A percentile compares a stretch with the other conserved stretches of the same genome.
Conservation (phyloP, 2,113 vertebrate species). For the Ceuthmochares aereus region DNA sequence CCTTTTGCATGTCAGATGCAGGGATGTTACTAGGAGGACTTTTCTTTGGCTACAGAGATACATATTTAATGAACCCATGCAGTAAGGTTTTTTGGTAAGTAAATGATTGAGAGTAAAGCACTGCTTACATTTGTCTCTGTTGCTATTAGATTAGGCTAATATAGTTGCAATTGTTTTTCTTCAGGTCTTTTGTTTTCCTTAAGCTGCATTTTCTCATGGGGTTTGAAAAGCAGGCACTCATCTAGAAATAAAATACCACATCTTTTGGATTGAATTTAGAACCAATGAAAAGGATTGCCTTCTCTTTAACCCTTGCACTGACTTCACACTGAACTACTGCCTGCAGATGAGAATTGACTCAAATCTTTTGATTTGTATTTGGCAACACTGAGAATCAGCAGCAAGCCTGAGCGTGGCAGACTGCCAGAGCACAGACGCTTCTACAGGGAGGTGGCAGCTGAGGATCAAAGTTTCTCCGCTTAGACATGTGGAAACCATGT, state of each 20-base stretch:
- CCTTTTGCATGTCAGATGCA: not conserved
- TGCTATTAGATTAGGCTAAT: not conserved
- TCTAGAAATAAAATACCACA: not conserved
- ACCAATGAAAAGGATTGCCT: not conserved
- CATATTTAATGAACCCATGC: not conserved
- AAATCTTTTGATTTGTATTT: not conserved
- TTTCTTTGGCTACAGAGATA: not conserved
- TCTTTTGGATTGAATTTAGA: not conserved
- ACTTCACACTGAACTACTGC: not conserved
- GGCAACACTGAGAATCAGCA: not conserved
- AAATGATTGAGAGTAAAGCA: conserved; percentile 72
- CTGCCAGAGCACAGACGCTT: fast-evolving
- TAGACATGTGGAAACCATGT: not conserved
- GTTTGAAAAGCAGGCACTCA: conserved; percentile 20
- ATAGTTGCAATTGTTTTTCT: not conserved
- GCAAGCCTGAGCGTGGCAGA: not conserved
- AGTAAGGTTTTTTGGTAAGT: not conserved
- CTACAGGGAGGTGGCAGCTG: not conserved
- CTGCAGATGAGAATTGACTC: not conserved
- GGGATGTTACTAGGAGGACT: not conserved
- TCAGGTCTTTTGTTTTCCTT: not conserved
- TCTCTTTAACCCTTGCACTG: not conserved
- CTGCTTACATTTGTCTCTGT: not conserved
- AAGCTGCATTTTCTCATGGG: not conserved
- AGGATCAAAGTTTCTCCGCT: not conserved